Percentiles rank a stretch among this genome's conserved stretches.
phyloP scores from a whole-genome alignment of 2,797 vertebrate genomes.

The Muscicapa comitata region DNA sequence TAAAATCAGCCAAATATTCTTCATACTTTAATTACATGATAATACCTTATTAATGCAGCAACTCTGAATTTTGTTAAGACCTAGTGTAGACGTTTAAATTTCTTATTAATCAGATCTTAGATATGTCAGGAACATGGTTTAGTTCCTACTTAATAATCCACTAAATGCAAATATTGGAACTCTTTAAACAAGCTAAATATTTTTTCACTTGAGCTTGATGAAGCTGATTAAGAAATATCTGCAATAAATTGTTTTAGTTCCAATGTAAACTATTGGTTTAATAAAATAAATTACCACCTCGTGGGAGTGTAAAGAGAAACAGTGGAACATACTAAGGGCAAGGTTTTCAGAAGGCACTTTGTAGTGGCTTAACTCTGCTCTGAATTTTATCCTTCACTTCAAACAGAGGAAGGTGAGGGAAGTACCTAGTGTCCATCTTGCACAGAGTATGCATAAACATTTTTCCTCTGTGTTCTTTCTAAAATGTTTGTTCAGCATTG shows the following conservation, averaged over 20 bases:
- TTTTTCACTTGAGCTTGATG: not conserved
- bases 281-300: slow-evolving; percentile 35
- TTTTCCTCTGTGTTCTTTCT: not conserved
- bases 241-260: not conserved
- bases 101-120: not conserved
- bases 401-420: not conserved
- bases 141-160: slow-evolving; percentile 22
- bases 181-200: not conserved
- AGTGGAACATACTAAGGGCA: not conserved
- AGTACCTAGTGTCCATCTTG: not conserved
- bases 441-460: not conserved
- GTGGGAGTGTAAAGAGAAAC: not conserved
- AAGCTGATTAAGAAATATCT: slow-evolving; percentile 12
- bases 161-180: slow-evolving; percentile 22
- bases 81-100: not conserved
- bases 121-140: not conserved
- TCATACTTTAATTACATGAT: not conserved
- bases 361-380: not conserved
- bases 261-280: not conserved
- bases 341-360: slow-evolving; percentile 3
- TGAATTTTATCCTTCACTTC: not conserved
- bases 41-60: slow-evolving; percentile 11
- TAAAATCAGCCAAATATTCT: not conserved
- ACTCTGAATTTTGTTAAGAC: slow-evolving; percentile 25
- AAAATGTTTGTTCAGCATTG: not conserved